Evolutionary conservation across 2,797 vertebrate genomes (phyloP), one percentile per base, ranked within the genome.

Genomic region (Allobates femoralis): DNA sequence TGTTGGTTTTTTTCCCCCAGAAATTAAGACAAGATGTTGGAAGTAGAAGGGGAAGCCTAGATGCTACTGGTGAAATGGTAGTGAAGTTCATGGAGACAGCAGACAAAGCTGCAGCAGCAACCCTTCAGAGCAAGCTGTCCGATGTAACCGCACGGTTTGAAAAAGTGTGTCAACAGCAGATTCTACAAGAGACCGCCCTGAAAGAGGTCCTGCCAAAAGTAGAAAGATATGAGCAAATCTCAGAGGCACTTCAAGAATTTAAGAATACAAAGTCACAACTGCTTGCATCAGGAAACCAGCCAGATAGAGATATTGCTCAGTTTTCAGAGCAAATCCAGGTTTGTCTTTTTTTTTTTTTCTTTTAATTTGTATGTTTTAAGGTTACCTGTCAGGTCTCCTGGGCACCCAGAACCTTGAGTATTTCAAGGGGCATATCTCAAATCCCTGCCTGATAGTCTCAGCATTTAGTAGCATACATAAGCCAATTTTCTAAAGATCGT

Each of bases 21-120:
- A 99, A 98, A 96, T 92, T 98, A 79, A 96, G 97, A 16, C 97
- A 99, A 92, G 98, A 99, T 92, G 95, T 99, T 0, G 94, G 96
- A 74, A 95, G 97, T 84, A 94, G 97, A 53, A 97, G 94, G 90
- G 97, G 97, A 93, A 97, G 97, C 53, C 94, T 99, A 88, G 97
- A 98, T 0, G 96, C 98, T 78, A 99, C 96, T 0, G 94, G 92
- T 0, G 97, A 98, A 88, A 97, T 98, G 26, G 94, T 99, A 82
- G 96, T 94, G 0, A 94, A 81, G 19, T 97, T 99, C 83, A 94
- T 94, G 10, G 95, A 95, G 92, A 96, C 96, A 0, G 93, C 97
- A 0, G 97, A 98, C 83, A 93, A 95, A 67, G 89, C 93, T 83
- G 94, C 96, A 0, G 96, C 96, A 3, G 92, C 95, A 0, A 94